Evolutionary conservation across 2,113 vertebrate genomes (phyloP).

Genomic region (Tylochromis polylepis): DNA sequence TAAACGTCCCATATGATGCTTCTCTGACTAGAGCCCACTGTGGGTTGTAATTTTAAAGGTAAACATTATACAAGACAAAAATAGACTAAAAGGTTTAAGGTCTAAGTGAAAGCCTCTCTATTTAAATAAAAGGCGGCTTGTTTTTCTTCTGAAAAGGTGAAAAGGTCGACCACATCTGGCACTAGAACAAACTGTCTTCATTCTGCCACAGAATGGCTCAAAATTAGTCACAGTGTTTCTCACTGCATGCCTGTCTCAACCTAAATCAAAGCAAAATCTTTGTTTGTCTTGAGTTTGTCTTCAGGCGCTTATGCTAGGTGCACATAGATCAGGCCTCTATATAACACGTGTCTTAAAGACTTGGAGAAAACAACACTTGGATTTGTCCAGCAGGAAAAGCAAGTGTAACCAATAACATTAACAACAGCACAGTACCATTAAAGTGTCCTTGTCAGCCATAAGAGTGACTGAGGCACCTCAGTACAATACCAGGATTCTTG

Average conservation of each 20-base stretch:
- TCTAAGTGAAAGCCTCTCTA: neutral
- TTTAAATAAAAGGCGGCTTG: neutral
- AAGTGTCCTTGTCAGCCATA: neutral
- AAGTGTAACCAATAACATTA: neutral
- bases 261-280: neutral
- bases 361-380: neutral
- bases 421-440: neutral
- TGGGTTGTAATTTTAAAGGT: neutral
- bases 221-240: neutral
- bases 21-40: neutral
- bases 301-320: neutral
- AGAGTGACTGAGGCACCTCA: neutral
- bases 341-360: neutral
- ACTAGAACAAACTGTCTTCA: neutral
- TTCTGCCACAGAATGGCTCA: neutral
- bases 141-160: conserved; percentile 14
- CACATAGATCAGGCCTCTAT: neutral
- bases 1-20: neutral
- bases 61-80: neutral
- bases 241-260: neutral
- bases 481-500: neutral
- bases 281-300: neutral
- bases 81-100: neutral
- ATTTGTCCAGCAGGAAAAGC: neutral
- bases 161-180: conserved; percentile 23